Evolutionary conservation across 2,888 invertebrate species (phyloP), one percentile per base, ranked within the genome.

Genomic region (Glyphotaelius pellucidus): DNA sequence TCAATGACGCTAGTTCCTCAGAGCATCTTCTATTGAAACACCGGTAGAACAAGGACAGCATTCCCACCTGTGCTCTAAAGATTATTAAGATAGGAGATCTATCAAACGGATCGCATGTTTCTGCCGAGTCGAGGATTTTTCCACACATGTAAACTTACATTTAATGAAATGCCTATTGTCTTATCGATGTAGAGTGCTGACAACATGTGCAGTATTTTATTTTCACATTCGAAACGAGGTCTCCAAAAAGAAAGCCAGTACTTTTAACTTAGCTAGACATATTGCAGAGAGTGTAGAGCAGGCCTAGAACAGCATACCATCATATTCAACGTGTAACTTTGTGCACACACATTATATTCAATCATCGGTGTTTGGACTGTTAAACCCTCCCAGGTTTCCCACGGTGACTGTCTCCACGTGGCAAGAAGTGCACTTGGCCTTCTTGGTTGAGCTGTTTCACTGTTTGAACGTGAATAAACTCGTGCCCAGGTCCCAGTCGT

Each of bases 401-500:
- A 67, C 67, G 67, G 67, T 67, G 67, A 67, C 67, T 67, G 67
- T 67, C 67, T 67, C 67, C 25, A 67, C 67, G 67, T 67, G 67
- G 67, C 67, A 67, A 67, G 67, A 67, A 67, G 67, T 67, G 67
- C 84, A 84, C 84, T 35, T 35, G 79, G 79, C 31, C n/a, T 32
- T 80, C 88, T 89, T 89, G 31, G 35, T 79, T 89, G 79, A 32
- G 38, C 30, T 15, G 31, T 89, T 90, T 93, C 88, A 93, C 87
- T 93, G 93, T 85, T 93, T 94, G 94, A 96, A 96, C 0, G 96
- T 96, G 94, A 96, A 96, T 79, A 96, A 95, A 90, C 94, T 94
- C 0, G 96, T 96, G 0, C 96, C 96, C 31, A 97, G 96, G 95
- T 97, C 97, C 97, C 97, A 97, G 94, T 97, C 97, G 32, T 97